Evolutionary conservation across 2,113 vertebrate genomes (phyloP).

Genomic region (Apaloderma vittatum): DNA sequence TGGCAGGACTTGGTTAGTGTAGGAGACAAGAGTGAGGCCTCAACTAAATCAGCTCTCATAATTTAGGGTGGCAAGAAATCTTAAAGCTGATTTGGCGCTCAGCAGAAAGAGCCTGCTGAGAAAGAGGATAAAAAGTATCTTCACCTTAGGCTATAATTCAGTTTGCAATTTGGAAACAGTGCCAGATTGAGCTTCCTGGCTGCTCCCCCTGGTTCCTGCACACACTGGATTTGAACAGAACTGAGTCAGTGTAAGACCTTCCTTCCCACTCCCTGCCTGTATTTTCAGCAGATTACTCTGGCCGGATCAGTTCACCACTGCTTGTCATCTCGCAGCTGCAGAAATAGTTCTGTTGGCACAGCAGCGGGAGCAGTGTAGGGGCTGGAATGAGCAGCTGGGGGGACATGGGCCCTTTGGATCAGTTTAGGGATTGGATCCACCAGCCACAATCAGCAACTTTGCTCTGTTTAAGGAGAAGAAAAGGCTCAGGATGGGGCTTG

Average conservation of each 20-base stretch:
- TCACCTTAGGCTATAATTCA: slow-evolving; percentile 43
- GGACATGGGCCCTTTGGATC: neutral
- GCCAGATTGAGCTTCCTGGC: slow-evolving; percentile 54
- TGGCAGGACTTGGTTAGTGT: neutral
- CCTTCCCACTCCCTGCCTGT: neutral
- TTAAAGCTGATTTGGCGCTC: slow-evolving; percentile 46
- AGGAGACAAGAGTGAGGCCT: neutral
- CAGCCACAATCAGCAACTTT: neutral
- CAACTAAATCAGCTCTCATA: neutral
- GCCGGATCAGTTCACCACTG: slow-evolving; percentile 47
- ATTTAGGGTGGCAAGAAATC: slow-evolving; percentile 31
- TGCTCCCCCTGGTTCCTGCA: neutral
- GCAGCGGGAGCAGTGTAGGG: slow-evolving; percentile 23
- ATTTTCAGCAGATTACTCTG: slow-evolving; percentile 31
- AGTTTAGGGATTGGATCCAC: slow-evolving; percentile 2
- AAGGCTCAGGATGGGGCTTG: neutral
- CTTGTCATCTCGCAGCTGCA: slow-evolving; percentile 49
- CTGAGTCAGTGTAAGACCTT: neutral
- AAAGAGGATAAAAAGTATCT: slow-evolving; percentile 49
- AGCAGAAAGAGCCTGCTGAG: slow-evolving; percentile 21
- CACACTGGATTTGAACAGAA: slow-evolving; percentile 17
- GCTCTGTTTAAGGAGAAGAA: neutral
- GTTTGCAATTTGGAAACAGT: neutral
- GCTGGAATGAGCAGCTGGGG: slow-evolving; percentile 22
- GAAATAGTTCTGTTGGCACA: slow-evolving; percentile 45